Evolutionary conservation across 1,140 invertebrate species (phyloP).

Genomic region (Cardiocondyla obscurior): DNA sequence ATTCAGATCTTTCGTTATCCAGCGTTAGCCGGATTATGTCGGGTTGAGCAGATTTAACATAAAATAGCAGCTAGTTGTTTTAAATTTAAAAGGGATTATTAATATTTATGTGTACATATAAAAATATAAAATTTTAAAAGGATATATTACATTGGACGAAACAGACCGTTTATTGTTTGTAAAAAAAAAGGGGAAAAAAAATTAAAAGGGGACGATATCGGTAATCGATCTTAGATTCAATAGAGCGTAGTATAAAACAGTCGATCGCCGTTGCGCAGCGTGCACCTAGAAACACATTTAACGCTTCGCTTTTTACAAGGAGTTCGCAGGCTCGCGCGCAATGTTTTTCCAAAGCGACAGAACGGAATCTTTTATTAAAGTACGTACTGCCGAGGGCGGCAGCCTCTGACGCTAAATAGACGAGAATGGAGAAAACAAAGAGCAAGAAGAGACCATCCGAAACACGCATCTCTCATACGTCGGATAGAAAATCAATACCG

Average conservation of each 20-base stretch:
- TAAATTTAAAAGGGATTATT: too few relatives aligned
- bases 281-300: slow-evolving; percentile 30
- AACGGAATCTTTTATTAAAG: slow-evolving; percentile 62
- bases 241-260: slow-evolving; percentile 22
- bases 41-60: background rate
- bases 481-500: slow-evolving; percentile 82
- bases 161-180: background rate
- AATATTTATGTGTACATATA: too few relatives aligned
- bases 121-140: too few relatives aligned
- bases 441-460: slow-evolving; percentile 74
- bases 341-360: slow-evolving; percentile 41
- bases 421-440: slow-evolving; percentile 71
- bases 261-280: slow-evolving; percentile 1
- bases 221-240: background rate
- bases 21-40: background rate
- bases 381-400: slow-evolving; percentile 54
- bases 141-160: background rate
- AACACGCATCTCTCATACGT: slow-evolving; percentile 81
- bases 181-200: background rate
- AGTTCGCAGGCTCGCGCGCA: slow-evolving; percentile 1
- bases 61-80: background rate
- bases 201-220: too few relatives aligned
- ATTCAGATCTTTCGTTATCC: background rate
- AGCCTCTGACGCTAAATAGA: slow-evolving; percentile 63
- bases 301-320: slow-evolving; percentile 28